phyloP scores from a whole-genome alignment of 2,888 invertebrate species.

The Antitype chi region DNA sequence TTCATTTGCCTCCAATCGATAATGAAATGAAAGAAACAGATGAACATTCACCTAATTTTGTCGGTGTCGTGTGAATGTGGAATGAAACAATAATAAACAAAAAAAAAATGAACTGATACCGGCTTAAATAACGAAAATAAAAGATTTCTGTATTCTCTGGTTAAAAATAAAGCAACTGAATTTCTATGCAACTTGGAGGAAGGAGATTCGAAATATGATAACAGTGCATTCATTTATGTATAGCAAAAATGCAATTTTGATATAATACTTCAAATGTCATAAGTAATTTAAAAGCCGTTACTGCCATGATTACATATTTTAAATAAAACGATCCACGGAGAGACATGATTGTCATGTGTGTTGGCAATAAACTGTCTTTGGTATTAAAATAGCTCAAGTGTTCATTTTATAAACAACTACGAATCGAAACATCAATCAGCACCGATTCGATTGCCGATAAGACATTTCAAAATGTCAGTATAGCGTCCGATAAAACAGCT shows the following conservation, averaged over 20 bases:
- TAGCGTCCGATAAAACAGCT: conserved; percentile 7
- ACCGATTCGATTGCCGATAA: conserved; percentile 33
- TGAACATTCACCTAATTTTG: background rate
- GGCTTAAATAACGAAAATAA: background rate
- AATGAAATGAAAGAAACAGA: background rate
- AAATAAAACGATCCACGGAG: background rate
- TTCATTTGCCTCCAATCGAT: background rate
- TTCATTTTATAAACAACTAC: background rate
- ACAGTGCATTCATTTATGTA: background rate
- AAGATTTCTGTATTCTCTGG: background rate
- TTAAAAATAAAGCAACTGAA: background rate
- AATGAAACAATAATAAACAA: background rate
- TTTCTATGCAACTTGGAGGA: background rate
- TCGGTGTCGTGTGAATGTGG: too few relatives aligned
- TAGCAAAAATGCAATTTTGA: background rate
- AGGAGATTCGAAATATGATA: background rate
- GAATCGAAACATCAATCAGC: conserved; percentile 25
- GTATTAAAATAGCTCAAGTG: conserved; percentile 1
- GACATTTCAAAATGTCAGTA: conserved; percentile 24
- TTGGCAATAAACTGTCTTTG: too few relatives aligned
- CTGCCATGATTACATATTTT: background rate
- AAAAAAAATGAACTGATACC: background rate
- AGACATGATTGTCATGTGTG: background rate
- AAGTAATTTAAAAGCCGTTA: background rate
- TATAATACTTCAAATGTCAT: background rate